Conservation (phyloP, 2,888 invertebrate genomes). For the Philopedon plagiatum region DNA sequence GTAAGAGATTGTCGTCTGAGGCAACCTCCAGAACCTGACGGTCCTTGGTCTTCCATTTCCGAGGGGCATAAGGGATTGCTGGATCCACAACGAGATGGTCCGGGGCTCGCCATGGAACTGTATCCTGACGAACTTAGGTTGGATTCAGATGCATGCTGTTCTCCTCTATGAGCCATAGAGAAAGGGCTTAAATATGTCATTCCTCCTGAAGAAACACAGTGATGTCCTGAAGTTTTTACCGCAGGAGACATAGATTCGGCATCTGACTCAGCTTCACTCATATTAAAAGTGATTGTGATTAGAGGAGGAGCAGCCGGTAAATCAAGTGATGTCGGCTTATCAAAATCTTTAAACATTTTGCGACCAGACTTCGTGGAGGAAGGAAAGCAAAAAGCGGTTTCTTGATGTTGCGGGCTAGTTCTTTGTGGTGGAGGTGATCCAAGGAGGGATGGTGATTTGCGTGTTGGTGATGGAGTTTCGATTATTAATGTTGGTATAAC, state of each 20-base stretch:
- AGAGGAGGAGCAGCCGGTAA: slow-evolving; percentile 77
- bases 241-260: slow-evolving; percentile 78
- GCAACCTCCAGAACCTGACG: slow-evolving; percentile 68
- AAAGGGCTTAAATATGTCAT: slow-evolving; percentile 87
- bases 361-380: slow-evolving; percentile 50
- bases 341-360: slow-evolving; percentile 75
- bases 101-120: slow-evolving; percentile 89
- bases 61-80: slow-evolving; percentile 84
- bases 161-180: slow-evolving; percentile 79
- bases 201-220: slow-evolving; percentile 57
- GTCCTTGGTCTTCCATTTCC: slow-evolving; percentile 82
- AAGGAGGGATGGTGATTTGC: slow-evolving; percentile 67
- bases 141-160: slow-evolving; percentile 85
- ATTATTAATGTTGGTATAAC: slow-evolving; percentile 78
- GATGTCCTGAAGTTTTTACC: slow-evolving; percentile 59
- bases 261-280: slow-evolving; percentile 83
- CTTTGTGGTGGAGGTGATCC: slow-evolving; percentile 73
- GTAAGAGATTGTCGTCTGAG: slow-evolving; percentile 71
- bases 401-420: slow-evolving; percentile 58
- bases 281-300: slow-evolving; percentile 82
- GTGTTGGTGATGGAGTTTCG: slow-evolving; percentile 80
- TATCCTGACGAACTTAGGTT: slow-evolving; percentile 89
- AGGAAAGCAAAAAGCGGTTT: slow-evolving; percentile 62
- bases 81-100: slow-evolving; percentile 85
- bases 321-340: slow-evolving; percentile 75